Percentiles rank a stretch among this genome's conserved stretches.
Evolutionary conservation across 2,113 vertebrate species (phyloP).

Genomic region (Thamnaconus septentrionalis): DNA sequence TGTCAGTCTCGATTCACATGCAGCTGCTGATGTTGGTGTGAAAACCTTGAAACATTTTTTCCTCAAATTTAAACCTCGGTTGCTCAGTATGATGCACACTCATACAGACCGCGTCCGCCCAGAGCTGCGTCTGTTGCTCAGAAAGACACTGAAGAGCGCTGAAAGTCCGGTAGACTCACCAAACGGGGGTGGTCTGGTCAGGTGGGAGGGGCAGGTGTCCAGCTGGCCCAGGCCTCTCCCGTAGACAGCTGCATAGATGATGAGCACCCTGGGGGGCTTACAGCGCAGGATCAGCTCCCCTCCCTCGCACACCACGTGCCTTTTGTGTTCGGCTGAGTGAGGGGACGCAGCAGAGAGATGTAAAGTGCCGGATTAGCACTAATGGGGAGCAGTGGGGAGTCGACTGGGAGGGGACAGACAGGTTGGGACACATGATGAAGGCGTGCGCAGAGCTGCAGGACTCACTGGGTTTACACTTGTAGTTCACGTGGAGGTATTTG

Average conservation of each 20-base stretch:
- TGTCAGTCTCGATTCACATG: too few relatives aligned
- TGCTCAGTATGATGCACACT: too few relatives aligned
- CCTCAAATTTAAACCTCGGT: too few relatives aligned
- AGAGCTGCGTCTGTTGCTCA: neutral
- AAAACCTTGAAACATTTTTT: too few relatives aligned
- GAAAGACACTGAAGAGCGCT: neutral
- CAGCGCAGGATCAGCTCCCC: conserved; percentile 87
- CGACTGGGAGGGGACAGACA: neutral
- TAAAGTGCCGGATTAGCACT: neutral
- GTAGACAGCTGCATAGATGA: conserved; percentile 91
- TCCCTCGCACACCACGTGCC: conserved; percentile 86
- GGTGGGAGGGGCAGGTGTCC: conserved; percentile 75
- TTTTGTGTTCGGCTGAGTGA: conserved; percentile 87
- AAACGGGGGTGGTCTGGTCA: conserved; percentile 74
- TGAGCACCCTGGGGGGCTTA: conserved; percentile 86
- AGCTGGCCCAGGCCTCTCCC: conserved; percentile 78
- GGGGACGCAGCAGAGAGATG: neutral
- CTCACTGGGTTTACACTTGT: conserved; percentile 98
- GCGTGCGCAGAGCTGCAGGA: conserved; percentile 29
- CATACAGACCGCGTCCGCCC: too few relatives aligned
- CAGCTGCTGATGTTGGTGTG: too few relatives aligned
- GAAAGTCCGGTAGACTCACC: conserved; percentile 74
- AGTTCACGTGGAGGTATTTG: conserved; percentile 94
- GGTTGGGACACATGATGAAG: neutral
- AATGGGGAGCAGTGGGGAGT: neutral